phyloP scores from a whole-genome alignment of 2,888 invertebrate genomes.

The Isoperla grammatica region DNA sequence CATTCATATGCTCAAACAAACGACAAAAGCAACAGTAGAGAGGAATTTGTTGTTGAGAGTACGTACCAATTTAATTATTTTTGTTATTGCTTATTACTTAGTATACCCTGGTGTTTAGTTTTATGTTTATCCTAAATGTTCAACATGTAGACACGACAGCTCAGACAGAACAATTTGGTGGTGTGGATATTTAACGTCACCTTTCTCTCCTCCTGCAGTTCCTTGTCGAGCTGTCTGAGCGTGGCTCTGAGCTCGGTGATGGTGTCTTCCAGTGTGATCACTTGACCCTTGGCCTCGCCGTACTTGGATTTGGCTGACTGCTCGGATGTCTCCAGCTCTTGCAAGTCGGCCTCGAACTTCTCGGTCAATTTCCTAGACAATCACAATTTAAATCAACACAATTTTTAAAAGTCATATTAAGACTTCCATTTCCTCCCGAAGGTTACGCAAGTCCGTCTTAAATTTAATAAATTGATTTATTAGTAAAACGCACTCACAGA shows the following conservation, averaged over 20 bases:
- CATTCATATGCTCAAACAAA: too few species aligned
- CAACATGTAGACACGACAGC: too few species aligned
- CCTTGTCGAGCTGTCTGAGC: constrained; percentile 59
- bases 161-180: too few species aligned
- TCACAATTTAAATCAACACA: too few species aligned
- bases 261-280: constrained; percentile 60
- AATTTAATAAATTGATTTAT: constrained; percentile 27
- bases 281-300: constrained; percentile 58
- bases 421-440: constrained; percentile 55
- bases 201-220: constrained; percentile 59
- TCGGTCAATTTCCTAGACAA: constrained; percentile 62
- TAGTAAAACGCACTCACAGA: constrained; percentile 28
- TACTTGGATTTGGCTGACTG: constrained; percentile 60
- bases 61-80: too few species aligned
- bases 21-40: too few species aligned
- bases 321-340: constrained; percentile 60
- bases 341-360: constrained; percentile 67
- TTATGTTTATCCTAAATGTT: too few species aligned
- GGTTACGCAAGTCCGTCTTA: constrained; percentile 49
- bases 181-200: constrained; percentile 44
- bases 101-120: too few species aligned
- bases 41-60: too few species aligned
- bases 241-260: constrained; percentile 53
- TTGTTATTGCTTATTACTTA: too few species aligned
- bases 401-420: too few species aligned